These are phyloP conservation scores for Psittacula derbiana DNA, from an alignment of 2,797 vertebrate species.

Conservation along the genomic window DNA sequence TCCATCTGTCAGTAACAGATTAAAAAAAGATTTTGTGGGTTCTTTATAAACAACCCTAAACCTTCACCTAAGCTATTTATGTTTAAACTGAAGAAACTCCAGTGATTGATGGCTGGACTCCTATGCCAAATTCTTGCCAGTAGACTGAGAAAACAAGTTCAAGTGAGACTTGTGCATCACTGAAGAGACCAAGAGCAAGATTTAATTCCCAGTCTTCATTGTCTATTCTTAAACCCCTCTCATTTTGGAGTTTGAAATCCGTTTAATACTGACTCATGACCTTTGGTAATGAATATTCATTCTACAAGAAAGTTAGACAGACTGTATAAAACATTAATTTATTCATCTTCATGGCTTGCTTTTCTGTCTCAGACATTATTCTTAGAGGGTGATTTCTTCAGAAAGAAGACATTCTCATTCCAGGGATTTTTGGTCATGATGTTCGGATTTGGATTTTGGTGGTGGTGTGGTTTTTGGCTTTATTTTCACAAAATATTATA, in stretches of 20 bases:
- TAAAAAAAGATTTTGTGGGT: slow-evolving; percentile 33
- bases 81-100: slow-evolving; percentile 13
- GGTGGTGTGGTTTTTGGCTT: no score
- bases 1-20: slow-evolving; percentile 52
- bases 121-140: slow-evolving; percentile 7
- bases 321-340: background rate
- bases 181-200: background rate
- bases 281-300: background rate
- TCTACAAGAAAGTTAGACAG: background rate
- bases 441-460: background rate
- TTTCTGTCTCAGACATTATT: background rate
- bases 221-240: background rate
- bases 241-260: background rate
- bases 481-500: background rate
- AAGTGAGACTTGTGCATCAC: background rate
- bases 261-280: background rate
- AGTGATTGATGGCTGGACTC: background rate
- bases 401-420: background rate
- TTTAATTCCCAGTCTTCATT: background rate
- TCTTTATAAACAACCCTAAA: slow-evolving; percentile 25
- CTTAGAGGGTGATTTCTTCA: background rate
- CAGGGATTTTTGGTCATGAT: background rate
- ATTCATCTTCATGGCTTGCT: background rate
- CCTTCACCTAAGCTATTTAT: slow-evolving; percentile 40
- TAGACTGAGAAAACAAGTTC: background rate